phyloP scores from a whole-genome alignment of 2,113 vertebrate species.

The Eulemur macaco region DNA sequence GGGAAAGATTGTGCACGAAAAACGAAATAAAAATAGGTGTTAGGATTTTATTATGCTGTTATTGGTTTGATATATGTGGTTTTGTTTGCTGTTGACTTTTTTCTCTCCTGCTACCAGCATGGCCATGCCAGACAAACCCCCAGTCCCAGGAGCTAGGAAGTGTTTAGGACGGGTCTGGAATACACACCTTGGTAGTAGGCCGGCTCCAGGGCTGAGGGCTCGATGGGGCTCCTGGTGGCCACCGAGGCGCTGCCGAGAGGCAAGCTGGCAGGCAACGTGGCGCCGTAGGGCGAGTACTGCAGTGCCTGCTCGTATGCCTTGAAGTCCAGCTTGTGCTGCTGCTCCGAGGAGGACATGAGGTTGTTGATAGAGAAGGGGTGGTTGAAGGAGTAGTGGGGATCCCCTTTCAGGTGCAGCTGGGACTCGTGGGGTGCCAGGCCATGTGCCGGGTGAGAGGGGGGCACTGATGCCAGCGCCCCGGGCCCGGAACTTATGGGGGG shows the following conservation, averaged over 20 bases:
- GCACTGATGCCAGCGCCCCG: constrained; percentile 87
- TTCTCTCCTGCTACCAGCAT: constrained; percentile 70
- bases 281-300: constrained; percentile 93
- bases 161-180: constrained; percentile 97
- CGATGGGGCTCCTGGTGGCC: constrained; percentile 90
- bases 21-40: constrained; percentile 68
- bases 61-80: constrained; percentile 48
- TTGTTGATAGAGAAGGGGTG: constrained; percentile 99
- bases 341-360: constrained; percentile 98
- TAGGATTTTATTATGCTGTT: constrained; percentile 58
- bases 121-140: constrained; percentile 65
- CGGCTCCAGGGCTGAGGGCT: constrained; percentile 93
- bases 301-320: constrained; percentile 97
- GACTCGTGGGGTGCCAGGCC: constrained; percentile 92
- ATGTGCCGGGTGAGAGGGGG: constrained; percentile 85
- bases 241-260: constrained; percentile 87
- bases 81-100: constrained; percentile 58
- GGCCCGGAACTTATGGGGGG: constrained; percentile 86
- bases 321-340: constrained; percentile 99
- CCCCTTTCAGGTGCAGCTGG: constrained; percentile 95
- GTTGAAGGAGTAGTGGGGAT: constrained; percentile 98
- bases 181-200: constrained; percentile 99
- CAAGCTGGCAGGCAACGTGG: constrained; percentile 87
- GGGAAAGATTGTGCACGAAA: constrained; percentile 80
- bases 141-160: constrained; percentile 88